Evolutionary conservation across 2,113 vertebrate genomes (phyloP).

Genomic region (Corythoichthys haematopterus): DNA sequence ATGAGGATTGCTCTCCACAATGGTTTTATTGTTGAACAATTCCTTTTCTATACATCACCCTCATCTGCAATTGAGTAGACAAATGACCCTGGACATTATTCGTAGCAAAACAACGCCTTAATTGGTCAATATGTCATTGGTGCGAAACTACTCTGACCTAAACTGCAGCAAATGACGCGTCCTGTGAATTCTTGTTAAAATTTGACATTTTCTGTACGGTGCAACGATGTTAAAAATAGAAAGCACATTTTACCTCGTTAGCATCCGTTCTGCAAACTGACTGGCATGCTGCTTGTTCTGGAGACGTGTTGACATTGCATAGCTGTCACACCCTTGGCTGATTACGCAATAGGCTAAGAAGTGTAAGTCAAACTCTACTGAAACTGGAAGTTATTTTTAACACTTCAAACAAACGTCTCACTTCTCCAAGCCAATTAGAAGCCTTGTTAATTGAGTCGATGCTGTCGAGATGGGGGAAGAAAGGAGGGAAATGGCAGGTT

Average conservation of each 20-base stretch:
- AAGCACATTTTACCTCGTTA: constrained; percentile 31
- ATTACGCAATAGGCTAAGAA: constrained; percentile 25
- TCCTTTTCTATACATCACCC: not conserved
- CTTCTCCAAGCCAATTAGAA: constrained; percentile 15
- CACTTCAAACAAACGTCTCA: constrained; percentile 31
- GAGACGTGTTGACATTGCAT: constrained; percentile 41
- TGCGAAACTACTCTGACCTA: not conserved
- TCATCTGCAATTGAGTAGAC: not conserved
- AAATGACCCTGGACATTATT: not conserved
- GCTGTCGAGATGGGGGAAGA: constrained; percentile 9
- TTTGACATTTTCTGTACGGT: constrained; percentile 11
- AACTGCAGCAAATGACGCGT: constrained; percentile 3
- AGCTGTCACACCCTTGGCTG: constrained; percentile 23
- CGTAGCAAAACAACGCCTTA: not conserved
- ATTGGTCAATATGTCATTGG: not conserved
- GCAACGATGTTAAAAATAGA: constrained; percentile 22
- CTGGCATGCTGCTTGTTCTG: constrained; percentile 27
- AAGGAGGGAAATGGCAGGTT: not conserved
- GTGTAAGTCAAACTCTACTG: constrained; percentile 31
- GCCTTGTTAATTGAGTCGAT: constrained; percentile 33
- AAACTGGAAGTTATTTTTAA: constrained; percentile 41
- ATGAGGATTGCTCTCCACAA: not conserved
- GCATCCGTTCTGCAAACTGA: constrained; percentile 22
- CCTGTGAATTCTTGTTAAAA: constrained; percentile 10
- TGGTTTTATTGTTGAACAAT: not conserved